Evolutionary conservation across 1,140 invertebrate genomes (phyloP), one percentile per base, ranked within the genome.

Genomic region (Magallana angulata): DNA sequence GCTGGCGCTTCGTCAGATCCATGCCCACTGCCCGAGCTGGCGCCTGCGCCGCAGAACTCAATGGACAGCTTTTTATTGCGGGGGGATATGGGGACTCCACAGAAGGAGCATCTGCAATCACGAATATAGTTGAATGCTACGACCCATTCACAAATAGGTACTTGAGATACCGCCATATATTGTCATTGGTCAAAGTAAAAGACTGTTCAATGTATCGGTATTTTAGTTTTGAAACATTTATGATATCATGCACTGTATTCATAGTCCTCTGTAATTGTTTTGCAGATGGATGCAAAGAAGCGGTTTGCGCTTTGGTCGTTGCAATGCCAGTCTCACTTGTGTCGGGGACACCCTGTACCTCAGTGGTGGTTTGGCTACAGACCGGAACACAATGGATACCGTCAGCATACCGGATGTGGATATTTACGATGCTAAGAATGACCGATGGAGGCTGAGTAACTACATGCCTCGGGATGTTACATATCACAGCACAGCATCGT

Each of bases 61-160:
- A 85, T 30, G 89, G 88, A 3, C 80, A 83, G 12, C 24, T 91
- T 12, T 91, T 84, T 64, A 88, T 90, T 7, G 82, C 87, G n/a
- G 91, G 91, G 11, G 91, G 91, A 1, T 88, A 88, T 48, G 91
- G 90, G 11, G 64, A 90, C 36, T 30, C 64, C 0, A 24, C 58
- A 1, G 85, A 60, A 24, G 86, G 57, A 59, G 85, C 3, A 11
- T 62, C 84, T 18, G 82, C 87, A 7, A 68, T 90, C 16, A 57
- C 89, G 4, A 60, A 83, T 30, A 86, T 16, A 30, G 87, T 90
- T 8, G 90, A 90, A 85, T 62, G 60, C 16, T 90, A 81, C 57
- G 86, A 89, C 30, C 90, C 90, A 4, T 57, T 57, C 2, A 87
- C n/a, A 64, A 88, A 90, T 60, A 82, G 16, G 90, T 89, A 84